These are phyloP conservation scores for Drosophila kambysellisi DNA, from an alignment of 2,888 invertebrate species.

Conservation along the genomic window DNA sequence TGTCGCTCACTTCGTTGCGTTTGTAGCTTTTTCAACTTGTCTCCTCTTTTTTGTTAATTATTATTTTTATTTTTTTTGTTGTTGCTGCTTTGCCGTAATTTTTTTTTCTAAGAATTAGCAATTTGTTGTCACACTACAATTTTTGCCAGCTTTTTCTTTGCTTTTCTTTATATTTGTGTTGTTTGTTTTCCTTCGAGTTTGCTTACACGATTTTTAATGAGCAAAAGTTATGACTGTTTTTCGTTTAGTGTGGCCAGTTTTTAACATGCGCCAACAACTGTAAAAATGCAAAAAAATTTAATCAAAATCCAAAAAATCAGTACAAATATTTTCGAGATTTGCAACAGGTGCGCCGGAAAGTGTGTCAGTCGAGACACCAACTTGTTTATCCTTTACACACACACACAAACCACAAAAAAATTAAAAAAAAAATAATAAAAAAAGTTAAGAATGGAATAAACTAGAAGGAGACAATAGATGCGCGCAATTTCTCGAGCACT, in stretches of 20 bases:
- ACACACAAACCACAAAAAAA: constrained; percentile 7
- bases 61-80: constrained; percentile 9
- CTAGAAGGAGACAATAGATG: constrained; percentile 12
- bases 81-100: constrained; percentile 3
- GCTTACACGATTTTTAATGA: constrained; percentile 21
- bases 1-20: constrained; percentile 50
- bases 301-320: background rate
- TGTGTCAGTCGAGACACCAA: constrained; percentile 27
- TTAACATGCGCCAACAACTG: constrained; percentile 15
- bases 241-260: constrained; percentile 22
- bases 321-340: constrained; percentile 14
- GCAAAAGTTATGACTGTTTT: constrained; percentile 47
- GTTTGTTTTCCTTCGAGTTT: constrained; percentile 14
- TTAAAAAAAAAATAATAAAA: constrained; percentile 15
- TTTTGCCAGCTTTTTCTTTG: constrained; percentile 20
- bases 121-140: constrained; percentile 53
- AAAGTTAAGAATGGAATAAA: constrained; percentile 8
- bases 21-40: constrained; percentile 13
- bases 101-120: constrained; percentile 44
- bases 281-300: constrained; percentile 11
- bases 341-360: constrained; percentile 42
- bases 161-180: constrained; percentile 10
- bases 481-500: constrained; percentile 44
- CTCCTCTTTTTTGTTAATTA: constrained; percentile 2
- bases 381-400: constrained; percentile 26